Conservation (phyloP, 2,113 vertebrate genomes). For the Ibidorhyncha struthersii region DNA sequence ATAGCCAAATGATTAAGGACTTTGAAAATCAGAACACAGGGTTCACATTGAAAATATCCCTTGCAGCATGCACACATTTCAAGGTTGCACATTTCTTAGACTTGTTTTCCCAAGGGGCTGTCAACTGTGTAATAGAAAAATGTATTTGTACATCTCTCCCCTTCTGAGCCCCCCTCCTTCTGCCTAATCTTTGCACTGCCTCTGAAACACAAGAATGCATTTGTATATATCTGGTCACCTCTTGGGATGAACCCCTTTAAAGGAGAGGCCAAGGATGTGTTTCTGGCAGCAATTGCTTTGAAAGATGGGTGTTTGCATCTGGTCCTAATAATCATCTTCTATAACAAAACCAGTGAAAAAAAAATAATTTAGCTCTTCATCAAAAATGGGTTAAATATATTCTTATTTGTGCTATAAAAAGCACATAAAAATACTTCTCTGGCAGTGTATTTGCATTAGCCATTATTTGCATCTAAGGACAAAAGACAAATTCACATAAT, state of each 20-base stretch:
- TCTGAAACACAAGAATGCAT: not conserved
- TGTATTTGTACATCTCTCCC: not conserved
- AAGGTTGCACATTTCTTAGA: constrained; percentile 10
- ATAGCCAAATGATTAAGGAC: not conserved
- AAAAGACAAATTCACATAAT: constrained; percentile 55
- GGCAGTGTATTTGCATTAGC: constrained; percentile 40
- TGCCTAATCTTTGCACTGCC: not conserved
- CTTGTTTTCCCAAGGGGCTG: constrained; percentile 55
- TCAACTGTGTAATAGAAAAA: constrained; percentile 37
- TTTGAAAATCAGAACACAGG: not conserved
- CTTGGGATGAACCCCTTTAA: not conserved
- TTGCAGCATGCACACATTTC: not conserved
- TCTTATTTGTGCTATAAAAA: not conserved
- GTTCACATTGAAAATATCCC: constrained; percentile 28
- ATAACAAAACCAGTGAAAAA: not conserved
- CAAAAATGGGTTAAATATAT: not conserved
- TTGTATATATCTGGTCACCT: not conserved
- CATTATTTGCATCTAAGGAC: constrained; percentile 41
- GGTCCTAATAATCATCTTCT: not conserved
- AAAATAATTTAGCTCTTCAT: not conserved
- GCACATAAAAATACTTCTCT: constrained; percentile 30
- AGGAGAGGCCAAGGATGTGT: not conserved
- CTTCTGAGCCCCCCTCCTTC: not conserved
- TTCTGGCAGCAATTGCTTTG: not conserved
- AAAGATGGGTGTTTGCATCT: not conserved